These are phyloP conservation scores for Electrophaes corylata DNA, from an alignment of 2,888 invertebrate species.

Conservation along the genomic window DNA sequence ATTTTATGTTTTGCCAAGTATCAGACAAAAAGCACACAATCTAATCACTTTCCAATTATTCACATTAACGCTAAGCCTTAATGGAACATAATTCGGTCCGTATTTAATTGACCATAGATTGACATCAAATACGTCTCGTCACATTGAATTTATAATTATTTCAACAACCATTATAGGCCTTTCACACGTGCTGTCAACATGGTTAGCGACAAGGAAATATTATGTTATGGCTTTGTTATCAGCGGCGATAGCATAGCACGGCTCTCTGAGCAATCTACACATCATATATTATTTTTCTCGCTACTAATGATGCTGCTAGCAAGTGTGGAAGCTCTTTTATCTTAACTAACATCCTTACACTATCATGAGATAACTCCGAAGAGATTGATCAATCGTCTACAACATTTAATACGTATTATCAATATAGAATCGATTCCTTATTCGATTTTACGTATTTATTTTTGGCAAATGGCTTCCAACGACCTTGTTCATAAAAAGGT, in stretches of 20 bases:
- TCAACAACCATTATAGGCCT: slow-evolving; percentile 75
- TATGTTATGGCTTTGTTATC: not conserved
- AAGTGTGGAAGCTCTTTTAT: slow-evolving; percentile 39
- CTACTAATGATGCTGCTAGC: slow-evolving; percentile 10
- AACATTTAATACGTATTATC: slow-evolving; percentile 58
- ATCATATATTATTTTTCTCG: not conserved
- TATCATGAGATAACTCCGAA: slow-evolving; percentile 72
- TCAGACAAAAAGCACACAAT: slow-evolving; percentile 58
- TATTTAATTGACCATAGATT: slow-evolving; percentile 79
- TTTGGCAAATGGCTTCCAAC: slow-evolving; percentile 76
- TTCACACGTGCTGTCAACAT: slow-evolving; percentile 19
- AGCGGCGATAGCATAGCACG: not conserved
- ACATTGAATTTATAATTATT: slow-evolving; percentile 55
- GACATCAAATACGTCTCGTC: slow-evolving; percentile 64
- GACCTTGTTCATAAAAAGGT: slow-evolving; percentile 54
- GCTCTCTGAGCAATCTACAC: not conserved
- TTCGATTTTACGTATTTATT: slow-evolving; percentile 69
- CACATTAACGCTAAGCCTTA: slow-evolving; percentile 63
- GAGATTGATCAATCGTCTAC: slow-evolving; percentile 65
- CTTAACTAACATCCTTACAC: slow-evolving; percentile 71
- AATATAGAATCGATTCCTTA: slow-evolving; percentile 52
- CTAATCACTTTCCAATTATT: slow-evolving; percentile 51
- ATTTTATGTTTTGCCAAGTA: slow-evolving; percentile 37
- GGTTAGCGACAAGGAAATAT: not conserved
- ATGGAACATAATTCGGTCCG: slow-evolving; percentile 70